Evolutionary conservation across 64 coral and sea anemone species (phyloP).

Genomic region (Exaiptasia diaphana): DNA sequence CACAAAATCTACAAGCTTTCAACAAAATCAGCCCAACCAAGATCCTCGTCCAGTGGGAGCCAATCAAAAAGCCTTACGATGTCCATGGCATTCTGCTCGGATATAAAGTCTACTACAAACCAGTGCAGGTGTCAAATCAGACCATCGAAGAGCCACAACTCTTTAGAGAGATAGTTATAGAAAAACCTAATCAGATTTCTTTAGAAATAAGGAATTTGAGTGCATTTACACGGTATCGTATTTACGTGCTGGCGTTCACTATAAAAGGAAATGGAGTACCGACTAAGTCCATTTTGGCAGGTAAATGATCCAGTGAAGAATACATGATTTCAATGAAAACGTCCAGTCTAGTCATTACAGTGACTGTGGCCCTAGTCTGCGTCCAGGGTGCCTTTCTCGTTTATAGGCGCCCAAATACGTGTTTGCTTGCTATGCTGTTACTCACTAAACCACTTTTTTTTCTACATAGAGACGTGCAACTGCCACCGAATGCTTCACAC

Average conservation of each 20-base stretch:
- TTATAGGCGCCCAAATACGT: too few species aligned
- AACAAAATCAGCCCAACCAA: slow-evolving; percentile 76
- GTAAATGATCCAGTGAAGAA: slow-evolving; percentile 48
- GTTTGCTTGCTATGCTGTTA: too few species aligned
- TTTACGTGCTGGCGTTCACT: slow-evolving; percentile 78
- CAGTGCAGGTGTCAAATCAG: slow-evolving; percentile 42
- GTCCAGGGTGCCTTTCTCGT: too few species aligned
- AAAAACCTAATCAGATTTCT: neutral
- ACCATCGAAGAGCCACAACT: neutral
- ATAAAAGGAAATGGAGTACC: slow-evolving; percentile 71
- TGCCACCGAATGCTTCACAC: slow-evolving; percentile 55
- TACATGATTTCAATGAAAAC: neutral
- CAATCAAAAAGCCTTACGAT: slow-evolving; percentile 57
- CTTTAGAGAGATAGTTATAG: neutral
- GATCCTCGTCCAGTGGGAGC: slow-evolving; percentile 55
- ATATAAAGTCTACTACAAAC: slow-evolving; percentile 64
- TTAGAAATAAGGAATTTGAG: slow-evolving; percentile 37
- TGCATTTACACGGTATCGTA: slow-evolving; percentile 69
- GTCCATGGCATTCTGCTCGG: slow-evolving; percentile 80
- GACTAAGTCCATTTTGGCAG: slow-evolving; percentile 50
- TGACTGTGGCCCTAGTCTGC: too few species aligned
- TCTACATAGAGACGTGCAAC: slow-evolving; percentile 71
- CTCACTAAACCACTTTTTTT: too few species aligned
- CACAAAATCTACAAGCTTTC: slow-evolving; percentile 41
- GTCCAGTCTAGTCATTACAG: too few species aligned